Conservation (phyloP, 2,113 vertebrate genomes). For the Cromileptes altivelis region DNA sequence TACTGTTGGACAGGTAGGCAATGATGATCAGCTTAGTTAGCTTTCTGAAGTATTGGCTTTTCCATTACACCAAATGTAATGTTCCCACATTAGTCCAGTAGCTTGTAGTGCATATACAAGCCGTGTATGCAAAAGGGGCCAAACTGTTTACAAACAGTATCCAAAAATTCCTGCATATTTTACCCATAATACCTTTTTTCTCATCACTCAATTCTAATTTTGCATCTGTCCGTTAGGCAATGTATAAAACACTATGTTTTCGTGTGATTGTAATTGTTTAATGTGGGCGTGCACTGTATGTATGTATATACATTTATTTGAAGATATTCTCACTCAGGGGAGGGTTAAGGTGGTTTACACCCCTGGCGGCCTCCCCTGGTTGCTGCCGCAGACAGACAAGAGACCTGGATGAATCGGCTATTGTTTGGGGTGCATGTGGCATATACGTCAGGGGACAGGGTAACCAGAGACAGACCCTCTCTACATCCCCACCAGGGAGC, state of each 20-base stretch:
- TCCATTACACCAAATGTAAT: no score
- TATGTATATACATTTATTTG: not conserved
- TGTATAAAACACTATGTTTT: not conserved
- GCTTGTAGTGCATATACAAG: no score
- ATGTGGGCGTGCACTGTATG: not conserved
- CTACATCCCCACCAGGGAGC: slow-evolving; percentile 74
- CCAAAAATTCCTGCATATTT: no score
- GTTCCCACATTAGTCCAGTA: no score
- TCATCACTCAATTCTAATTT: not conserved
- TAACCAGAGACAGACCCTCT: slow-evolving; percentile 73
- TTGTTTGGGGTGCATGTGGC: slow-evolving; percentile 79
- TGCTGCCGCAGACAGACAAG: slow-evolving; percentile 59
- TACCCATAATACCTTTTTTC: no score
- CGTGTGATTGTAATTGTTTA: not conserved
- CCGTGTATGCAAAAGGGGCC: no score
- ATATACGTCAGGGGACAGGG: slow-evolving; percentile 66
- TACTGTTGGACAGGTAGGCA: no score
- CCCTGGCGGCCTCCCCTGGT: not conserved
- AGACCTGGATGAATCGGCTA: slow-evolving; percentile 75
- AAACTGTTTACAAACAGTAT: no score
- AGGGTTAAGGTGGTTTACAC: slow-evolving; percentile 48
- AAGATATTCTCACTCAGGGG: slow-evolving; percentile 14
- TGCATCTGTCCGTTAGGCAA: not conserved
- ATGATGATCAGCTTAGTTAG: no score
- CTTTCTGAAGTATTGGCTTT: no score